These are phyloP conservation scores for Lucilia sericata DNA, from an alignment of 1,140 invertebrate genomes.

Conservation along the genomic window DNA sequence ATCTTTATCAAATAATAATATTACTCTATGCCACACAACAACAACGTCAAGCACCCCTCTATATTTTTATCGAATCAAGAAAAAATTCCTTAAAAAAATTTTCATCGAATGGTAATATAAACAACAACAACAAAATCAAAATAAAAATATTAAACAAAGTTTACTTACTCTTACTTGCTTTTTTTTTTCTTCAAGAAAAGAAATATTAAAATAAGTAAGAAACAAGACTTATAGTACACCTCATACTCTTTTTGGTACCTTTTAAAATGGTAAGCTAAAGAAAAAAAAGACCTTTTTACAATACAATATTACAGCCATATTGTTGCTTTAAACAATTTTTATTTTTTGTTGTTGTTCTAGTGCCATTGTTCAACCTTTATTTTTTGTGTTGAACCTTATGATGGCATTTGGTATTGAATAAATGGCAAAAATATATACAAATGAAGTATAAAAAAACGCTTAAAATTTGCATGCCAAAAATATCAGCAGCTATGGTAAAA, in stretches of 20 bases:
- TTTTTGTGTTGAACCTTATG: slow-evolving; percentile 1
- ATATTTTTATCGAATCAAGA: not conserved
- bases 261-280: not conserved
- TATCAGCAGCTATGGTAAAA: not conserved
- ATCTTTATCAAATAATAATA: slow-evolving; percentile 68
- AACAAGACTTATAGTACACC: not conserved
- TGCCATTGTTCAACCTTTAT: not conserved
- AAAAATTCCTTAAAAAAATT: not conserved
- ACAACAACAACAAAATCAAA: not conserved
- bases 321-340: slow-evolving; percentile 26
- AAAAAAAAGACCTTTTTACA: not conserved
- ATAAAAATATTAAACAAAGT: slow-evolving; percentile 47
- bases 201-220: not conserved
- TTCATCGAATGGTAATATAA: slow-evolving; percentile 17
- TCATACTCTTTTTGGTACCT: not conserved
- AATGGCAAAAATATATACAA: slow-evolving; percentile 39
- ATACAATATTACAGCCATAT: slow-evolving; percentile 20
- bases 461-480: slow-evolving; percentile 43
- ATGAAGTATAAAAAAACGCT: slow-evolving; percentile 31
- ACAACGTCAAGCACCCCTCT: not conserved
- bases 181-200: not conserved
- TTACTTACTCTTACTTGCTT: slow-evolving; percentile 44
- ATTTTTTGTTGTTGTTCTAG: not conserved
- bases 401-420: slow-evolving; percentile 40
- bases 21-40: slow-evolving; percentile 51